Percentiles rank a stretch among this genome's conserved stretches.
These are phyloP conservation scores for Oryzias dopingdopingensis DNA, from an alignment of 2,797 vertebrate genomes.

Conservation along the genomic window DNA sequence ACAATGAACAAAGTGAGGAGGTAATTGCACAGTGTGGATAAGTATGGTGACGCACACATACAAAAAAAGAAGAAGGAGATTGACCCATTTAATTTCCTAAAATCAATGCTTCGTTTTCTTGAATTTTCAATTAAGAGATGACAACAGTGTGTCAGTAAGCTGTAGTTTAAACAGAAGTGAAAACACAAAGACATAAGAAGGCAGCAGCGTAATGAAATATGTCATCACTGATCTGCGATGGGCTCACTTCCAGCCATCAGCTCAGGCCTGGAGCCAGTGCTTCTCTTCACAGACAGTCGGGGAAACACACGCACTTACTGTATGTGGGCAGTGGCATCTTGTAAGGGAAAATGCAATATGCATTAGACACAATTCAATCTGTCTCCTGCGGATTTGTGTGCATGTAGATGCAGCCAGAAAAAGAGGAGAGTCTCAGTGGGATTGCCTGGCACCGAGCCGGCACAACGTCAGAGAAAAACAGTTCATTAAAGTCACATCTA, in stretches of 20 bases:
- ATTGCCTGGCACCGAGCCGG: slow-evolving; percentile 52
- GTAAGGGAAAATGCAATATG: slow-evolving; percentile 73
- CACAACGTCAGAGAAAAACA: slow-evolving; percentile 63
- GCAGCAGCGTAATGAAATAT: slow-evolving; percentile 17
- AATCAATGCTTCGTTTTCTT: slow-evolving; percentile 1
- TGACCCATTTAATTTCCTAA: background rate
- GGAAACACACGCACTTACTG: slow-evolving; percentile 68
- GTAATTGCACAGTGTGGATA: slow-evolving; percentile 39
- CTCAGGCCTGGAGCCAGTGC: slow-evolving; percentile 43
- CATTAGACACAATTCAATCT: slow-evolving; percentile 76
- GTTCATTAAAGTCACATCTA: slow-evolving; percentile 75
- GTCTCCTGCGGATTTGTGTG: slow-evolving; percentile 58
- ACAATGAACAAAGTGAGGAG: slow-evolving; percentile 20
- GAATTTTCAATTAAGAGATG: slow-evolving; percentile 2
- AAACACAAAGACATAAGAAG: slow-evolving; percentile 25
- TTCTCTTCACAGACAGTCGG: slow-evolving; percentile 48
- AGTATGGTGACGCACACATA: slow-evolving; percentile 4
- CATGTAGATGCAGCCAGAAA: slow-evolving; percentile 42
- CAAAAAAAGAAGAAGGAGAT: slow-evolving; percentile 3
- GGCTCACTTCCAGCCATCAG: slow-evolving; percentile 49
- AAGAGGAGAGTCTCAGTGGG: slow-evolving; percentile 66
- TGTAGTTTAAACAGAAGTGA: background rate
- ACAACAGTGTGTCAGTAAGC: background rate
- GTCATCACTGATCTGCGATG: slow-evolving; percentile 34
- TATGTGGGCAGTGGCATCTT: slow-evolving; percentile 66